Evolutionary conservation across 2,888 invertebrate genomes (phyloP).

Genomic region (Brachylomia viminalis): DNA sequence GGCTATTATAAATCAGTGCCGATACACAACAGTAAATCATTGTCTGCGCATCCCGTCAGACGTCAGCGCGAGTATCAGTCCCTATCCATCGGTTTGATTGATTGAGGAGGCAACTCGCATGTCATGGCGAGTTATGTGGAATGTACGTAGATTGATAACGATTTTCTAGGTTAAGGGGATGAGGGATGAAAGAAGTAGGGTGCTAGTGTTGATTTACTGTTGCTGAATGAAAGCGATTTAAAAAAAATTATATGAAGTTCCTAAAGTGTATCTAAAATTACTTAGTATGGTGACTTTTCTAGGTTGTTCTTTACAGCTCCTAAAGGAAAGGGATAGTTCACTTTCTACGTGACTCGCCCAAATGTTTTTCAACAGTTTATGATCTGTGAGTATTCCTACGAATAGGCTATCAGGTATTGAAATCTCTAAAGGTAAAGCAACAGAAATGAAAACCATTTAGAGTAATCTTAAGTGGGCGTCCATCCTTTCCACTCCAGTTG

Average conservation of each 20-base stretch:
- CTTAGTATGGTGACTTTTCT: neutral
- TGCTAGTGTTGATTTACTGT: constrained; percentile 7
- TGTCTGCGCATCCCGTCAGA: constrained; percentile 24
- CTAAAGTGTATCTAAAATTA: neutral
- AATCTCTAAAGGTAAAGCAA: neutral
- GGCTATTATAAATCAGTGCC: constrained; percentile 33
- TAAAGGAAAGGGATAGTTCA: no score
- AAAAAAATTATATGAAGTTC: no score
- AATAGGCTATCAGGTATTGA: neutral
- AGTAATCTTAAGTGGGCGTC: neutral
- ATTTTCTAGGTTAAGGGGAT: constrained; percentile 3
- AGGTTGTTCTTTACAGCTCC: neutral
- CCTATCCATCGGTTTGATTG: constrained; percentile 46
- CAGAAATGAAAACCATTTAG: neutral
- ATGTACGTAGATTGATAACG: constrained; percentile 16
- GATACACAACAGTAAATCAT: constrained; percentile 52
- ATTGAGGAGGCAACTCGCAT: constrained; percentile 34
- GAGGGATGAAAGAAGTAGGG: constrained; percentile 1
- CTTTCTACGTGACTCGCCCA: no score
- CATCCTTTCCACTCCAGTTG: neutral
- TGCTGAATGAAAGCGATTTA: neutral
- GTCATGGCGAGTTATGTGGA: constrained; percentile 40
- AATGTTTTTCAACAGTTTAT: neutral
- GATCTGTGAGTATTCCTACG: neutral
- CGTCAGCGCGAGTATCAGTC: constrained; percentile 31